Base-by-base conservation (phyloP, 2,888 invertebrate species). In the Ophion ventricosus region DNA sequence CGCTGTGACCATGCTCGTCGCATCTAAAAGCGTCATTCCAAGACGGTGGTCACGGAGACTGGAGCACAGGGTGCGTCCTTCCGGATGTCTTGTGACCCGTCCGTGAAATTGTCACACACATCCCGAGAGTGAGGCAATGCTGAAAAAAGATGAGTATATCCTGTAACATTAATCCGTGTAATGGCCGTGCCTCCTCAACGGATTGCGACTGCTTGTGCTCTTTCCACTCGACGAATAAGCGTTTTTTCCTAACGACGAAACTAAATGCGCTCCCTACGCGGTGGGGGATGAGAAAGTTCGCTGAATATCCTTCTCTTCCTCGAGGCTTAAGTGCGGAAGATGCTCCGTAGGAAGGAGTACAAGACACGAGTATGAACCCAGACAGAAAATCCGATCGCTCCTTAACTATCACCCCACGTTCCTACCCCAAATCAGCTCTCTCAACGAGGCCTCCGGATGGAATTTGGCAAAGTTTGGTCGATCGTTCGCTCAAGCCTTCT, bases 401-500 rank as follows among this genome's bases (percentile, higher is more conserved):
- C 57, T 57, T 59, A 82, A 70, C 72, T 59, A 64, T 57, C 64
- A 70, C 20, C 8, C 69, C n/a, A n/a, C n/a, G 35, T 23, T 49
- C 56, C 49, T 57, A 40, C 43, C 20, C 11, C 25, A 25, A 69
- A 25, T 23, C 26, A 63, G 26, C 40, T 61, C 67, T 80, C 54
- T 40, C 54, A 63, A 81, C 70, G 70, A 81, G 80, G 59, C 69
- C 63, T 75, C 75, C 29, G 43, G 43, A 56, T 29, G 23, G 56
- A 79, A 79, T 75, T 83, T 75, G 74, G 79, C 74, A 79, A 79
- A 78, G 26, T 69, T 73, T 54, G 66, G 49, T 73, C 66, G 17
- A 57, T 67, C 43, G 43, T 54, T 63, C 20, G 29, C 25, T 20
- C 61, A 20, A 74, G 63, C 26, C 25, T 25, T 61, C 74, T 63